These are phyloP conservation scores for Thalpophila matura DNA, from an alignment of 2,888 invertebrate genomes.

Conservation along the genomic window DNA sequence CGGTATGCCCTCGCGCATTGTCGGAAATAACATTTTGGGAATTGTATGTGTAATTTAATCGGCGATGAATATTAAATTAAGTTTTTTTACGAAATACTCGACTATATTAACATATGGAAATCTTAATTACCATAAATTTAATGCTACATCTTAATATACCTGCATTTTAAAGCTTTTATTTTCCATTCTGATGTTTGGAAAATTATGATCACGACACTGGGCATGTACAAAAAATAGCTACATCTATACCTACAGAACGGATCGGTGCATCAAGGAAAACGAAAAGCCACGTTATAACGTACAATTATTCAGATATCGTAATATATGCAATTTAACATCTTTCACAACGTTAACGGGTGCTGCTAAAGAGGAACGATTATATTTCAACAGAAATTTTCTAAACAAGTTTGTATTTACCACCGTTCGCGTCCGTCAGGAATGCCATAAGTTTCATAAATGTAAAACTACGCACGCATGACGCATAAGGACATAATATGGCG, in stretches of 20 bases:
- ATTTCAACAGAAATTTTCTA: slow-evolving; percentile 40
- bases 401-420: slow-evolving; percentile 44
- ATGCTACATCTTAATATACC: not conserved
- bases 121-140: slow-evolving; percentile 29
- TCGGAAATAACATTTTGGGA: slow-evolving; percentile 34
- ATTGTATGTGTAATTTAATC: slow-evolving; percentile 35
- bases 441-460: slow-evolving; percentile 28
- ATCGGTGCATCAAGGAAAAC: no score
- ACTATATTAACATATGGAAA: slow-evolving; percentile 9
- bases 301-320: not conserved
- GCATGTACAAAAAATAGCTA: not conserved
- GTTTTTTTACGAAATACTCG: slow-evolving; percentile 29
- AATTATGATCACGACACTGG: not conserved
- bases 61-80: slow-evolving; percentile 31
- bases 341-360: slow-evolving; percentile 11
- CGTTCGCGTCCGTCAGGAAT: slow-evolving; percentile 30
- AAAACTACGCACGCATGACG: slow-evolving; percentile 16
- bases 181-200: not conserved
- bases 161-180: not conserved
- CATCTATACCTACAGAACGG: no score
- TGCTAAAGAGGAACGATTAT: slow-evolving; percentile 23
- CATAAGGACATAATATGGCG: slow-evolving; percentile 8
- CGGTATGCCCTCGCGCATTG: slow-evolving; percentile 41
- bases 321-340: slow-evolving; percentile 10
- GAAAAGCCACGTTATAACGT: not conserved